Percentiles rank a stretch among this genome's conserved stretches.
Evolutionary conservation across 2,113 vertebrate genomes (phyloP).

Genomic region (Merops nubicus): DNA sequence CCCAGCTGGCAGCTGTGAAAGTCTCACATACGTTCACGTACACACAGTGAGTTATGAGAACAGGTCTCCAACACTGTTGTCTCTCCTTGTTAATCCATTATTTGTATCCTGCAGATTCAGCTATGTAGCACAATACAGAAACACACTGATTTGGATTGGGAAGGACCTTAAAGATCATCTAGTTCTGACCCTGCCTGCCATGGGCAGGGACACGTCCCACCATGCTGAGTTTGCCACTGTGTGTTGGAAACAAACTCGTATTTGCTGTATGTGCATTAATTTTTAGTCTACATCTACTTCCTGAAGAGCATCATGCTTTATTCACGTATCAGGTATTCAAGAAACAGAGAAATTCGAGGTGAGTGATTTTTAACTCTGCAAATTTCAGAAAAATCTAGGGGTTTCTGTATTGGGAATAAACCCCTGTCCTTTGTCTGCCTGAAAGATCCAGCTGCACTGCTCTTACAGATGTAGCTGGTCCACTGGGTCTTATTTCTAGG

Average conservation of each 20-base stretch:
- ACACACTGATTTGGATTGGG: too few relatives aligned
- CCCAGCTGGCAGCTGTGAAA: not conserved
- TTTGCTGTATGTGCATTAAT: not conserved
- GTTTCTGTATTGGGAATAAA: not conserved
- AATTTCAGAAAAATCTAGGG: not conserved
- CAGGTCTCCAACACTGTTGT: not conserved
- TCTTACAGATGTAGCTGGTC: not conserved
- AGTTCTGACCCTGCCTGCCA: too few relatives aligned
- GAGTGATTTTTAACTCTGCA: not conserved
- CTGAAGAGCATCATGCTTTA: not conserved
- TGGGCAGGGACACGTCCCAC: too few relatives aligned
- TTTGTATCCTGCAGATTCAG: not conserved
- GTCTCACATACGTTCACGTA: accelerated
- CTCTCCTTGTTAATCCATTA: not conserved
- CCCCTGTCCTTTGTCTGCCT: not conserved
- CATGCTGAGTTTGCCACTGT: not conserved
- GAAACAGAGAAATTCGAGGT: not conserved
- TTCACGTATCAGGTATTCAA: not conserved
- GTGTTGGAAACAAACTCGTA: not conserved
- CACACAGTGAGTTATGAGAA: not conserved
- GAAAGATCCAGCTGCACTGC: not conserved
- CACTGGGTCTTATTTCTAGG: not conserved
- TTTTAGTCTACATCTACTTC: not conserved
- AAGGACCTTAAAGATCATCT: too few relatives aligned
- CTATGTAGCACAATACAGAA: too few relatives aligned